Evolutionary conservation across 92 coral and sea anemone genomes (phyloP).

Genomic region (Desmophyllum pertusum): DNA sequence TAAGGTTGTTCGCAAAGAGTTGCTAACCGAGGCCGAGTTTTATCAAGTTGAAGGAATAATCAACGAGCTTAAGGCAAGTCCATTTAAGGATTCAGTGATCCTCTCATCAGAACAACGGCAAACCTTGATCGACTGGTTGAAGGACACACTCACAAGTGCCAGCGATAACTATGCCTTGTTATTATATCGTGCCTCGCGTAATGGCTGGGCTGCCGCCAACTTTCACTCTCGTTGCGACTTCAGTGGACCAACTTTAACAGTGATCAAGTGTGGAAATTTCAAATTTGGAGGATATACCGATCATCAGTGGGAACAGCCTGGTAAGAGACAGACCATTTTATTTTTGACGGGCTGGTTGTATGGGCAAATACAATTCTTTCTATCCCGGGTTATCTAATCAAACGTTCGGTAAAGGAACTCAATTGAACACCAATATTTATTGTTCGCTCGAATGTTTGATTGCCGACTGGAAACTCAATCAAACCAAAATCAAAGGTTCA

Average conservation of each 20-base stretch:
- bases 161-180: not conserved
- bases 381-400: too few relatives aligned
- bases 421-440: too few relatives aligned
- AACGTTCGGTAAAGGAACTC: too few relatives aligned
- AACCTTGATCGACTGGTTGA: not conserved
- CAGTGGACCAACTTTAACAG: constrained; percentile 1
- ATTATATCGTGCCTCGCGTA: not conserved
- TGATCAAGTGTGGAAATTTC: constrained; percentile 16
- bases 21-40: constrained; percentile 60
- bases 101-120: not conserved
- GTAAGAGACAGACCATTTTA: too few relatives aligned
- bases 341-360: too few relatives aligned
- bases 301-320: constrained; percentile 34
- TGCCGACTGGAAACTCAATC: too few relatives aligned
- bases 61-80: not conserved
- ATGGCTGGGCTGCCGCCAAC: not conserved
- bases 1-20: constrained; percentile 45
- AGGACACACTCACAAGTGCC: not conserved
- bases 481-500: too few relatives aligned
- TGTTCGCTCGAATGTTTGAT: too few relatives aligned
- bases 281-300: constrained; percentile 66
- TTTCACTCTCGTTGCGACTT: not conserved
- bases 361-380: too few relatives aligned
- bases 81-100: not conserved
- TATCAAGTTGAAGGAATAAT: not conserved